Evolutionary conservation across 2,888 invertebrate species (phyloP).

Genomic region (Orchesella flavescens): DNA sequence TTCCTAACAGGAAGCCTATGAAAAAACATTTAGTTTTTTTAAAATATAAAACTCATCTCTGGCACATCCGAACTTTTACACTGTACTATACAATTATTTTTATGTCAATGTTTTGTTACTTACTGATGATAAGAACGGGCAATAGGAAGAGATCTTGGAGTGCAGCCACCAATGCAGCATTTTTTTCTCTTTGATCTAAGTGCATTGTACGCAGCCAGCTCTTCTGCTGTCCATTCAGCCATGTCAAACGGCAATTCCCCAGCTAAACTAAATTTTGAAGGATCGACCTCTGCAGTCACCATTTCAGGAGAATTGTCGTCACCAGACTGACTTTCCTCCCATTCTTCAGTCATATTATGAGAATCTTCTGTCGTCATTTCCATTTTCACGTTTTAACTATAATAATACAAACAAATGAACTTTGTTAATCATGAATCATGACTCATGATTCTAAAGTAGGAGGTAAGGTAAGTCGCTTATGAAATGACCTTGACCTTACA

Average conservation of each 20-base stretch:
- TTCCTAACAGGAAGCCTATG: conserved; percentile 59
- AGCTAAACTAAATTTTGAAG: background rate
- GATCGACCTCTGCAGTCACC: conserved; percentile 47
- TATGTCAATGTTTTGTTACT: background rate
- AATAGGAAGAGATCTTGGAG: conserved; percentile 54
- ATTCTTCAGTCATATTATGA: background rate
- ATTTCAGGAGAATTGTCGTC: conserved; percentile 26
- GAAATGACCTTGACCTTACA: too few relatives aligned
- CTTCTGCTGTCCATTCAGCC: conserved; percentile 53
- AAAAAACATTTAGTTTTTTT: background rate
- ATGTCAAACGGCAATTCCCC: conserved; percentile 48
- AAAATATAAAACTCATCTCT: too few relatives aligned
- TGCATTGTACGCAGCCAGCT: conserved; percentile 51
- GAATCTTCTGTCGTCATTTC: too few relatives aligned
- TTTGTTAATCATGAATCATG: too few relatives aligned
- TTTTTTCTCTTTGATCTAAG: conserved; percentile 57
- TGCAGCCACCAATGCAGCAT: conserved; percentile 59
- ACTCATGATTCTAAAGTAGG: too few relatives aligned
- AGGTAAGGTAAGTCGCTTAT: too few relatives aligned
- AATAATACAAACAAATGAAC: too few relatives aligned
- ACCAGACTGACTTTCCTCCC: background rate
- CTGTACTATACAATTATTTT: background rate
- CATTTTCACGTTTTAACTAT: too few relatives aligned
- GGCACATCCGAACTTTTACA: background rate
- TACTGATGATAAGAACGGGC: conserved; percentile 64